Percentiles rank a stretch among this genome's conserved stretches.
These are phyloP conservation scores for Gerosis bhagava DNA, from an alignment of 2,888 invertebrate genomes.

Conservation along the genomic window DNA sequence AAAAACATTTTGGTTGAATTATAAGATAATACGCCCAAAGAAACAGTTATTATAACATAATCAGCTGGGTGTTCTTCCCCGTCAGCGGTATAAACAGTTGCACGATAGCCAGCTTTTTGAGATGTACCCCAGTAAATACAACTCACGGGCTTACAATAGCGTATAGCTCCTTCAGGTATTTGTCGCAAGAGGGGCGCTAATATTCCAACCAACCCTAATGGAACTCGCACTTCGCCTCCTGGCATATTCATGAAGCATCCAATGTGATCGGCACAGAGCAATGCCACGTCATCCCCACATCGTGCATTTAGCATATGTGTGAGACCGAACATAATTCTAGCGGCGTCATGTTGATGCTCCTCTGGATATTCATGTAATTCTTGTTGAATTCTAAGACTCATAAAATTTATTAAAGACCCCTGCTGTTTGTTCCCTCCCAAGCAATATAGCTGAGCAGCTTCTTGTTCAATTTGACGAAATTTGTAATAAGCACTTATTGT, in stretches of 20 bases:
- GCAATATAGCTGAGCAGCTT: slow-evolving; percentile 84
- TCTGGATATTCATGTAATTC: slow-evolving; percentile 85
- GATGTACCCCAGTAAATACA: slow-evolving; percentile 86
- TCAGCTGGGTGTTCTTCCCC: slow-evolving; percentile 88
- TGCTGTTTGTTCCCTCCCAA: slow-evolving; percentile 83
- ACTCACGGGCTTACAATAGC: slow-evolving; percentile 87
- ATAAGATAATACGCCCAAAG: slow-evolving; percentile 88
- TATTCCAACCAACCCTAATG: slow-evolving; percentile 84
- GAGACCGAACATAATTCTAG: slow-evolving; percentile 85
- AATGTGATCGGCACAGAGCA: slow-evolving; percentile 62
- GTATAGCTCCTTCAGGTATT: slow-evolving; percentile 83
- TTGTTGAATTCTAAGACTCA: slow-evolving; percentile 85
- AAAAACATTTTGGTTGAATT: slow-evolving; percentile 86
- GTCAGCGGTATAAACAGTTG: slow-evolving; percentile 85
- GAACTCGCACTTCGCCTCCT: slow-evolving; percentile 81
- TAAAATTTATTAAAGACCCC: slow-evolving; percentile 85
- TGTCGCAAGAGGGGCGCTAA: slow-evolving; percentile 85
- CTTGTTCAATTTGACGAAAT: slow-evolving; percentile 85
- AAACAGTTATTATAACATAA: slow-evolving; percentile 90
- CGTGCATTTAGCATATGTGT: slow-evolving; percentile 83
- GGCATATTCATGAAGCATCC: slow-evolving; percentile 81
- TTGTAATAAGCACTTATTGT: slow-evolving; percentile 84
- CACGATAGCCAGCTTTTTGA: slow-evolving; percentile 65
- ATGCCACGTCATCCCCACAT: slow-evolving; percentile 84
- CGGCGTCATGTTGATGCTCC: slow-evolving; percentile 86